These are phyloP conservation scores for Polyommatus iphigenia DNA, from an alignment of 2,888 invertebrate genomes.

Conservation along the genomic window DNA sequence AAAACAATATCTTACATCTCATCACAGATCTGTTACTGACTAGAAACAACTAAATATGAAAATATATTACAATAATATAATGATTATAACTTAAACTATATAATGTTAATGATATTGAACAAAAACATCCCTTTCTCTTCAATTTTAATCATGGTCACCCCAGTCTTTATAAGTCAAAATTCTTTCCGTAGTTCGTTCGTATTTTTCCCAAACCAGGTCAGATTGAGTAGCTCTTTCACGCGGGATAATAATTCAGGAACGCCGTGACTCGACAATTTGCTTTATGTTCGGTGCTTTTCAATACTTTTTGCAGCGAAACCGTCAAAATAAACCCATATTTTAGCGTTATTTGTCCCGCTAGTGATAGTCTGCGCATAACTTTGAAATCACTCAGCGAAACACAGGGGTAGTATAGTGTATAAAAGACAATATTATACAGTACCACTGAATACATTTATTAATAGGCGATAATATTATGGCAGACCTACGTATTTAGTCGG, in stretches of 20 bases:
- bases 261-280: constrained; percentile 27
- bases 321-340: constrained; percentile 11
- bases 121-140: neutral
- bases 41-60: no score
- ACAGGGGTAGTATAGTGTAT: no score
- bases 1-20: no score
- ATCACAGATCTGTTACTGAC: no score
- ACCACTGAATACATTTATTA: no score
- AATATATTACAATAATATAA: no score
- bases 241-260: constrained; percentile 12
- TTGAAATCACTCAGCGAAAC: no score
- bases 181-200: neutral
- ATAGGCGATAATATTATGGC: no score
- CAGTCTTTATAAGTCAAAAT: constrained; percentile 27
- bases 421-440: no score
- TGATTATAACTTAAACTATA: no score
- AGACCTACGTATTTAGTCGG: no score
- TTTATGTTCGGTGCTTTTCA: constrained; percentile 21
- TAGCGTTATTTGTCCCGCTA: neutral
- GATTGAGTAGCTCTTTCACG: constrained; percentile 24
- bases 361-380: neutral
- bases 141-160: neutral
- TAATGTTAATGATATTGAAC: no score
- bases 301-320: constrained; percentile 17
- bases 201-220: constrained; percentile 21